phyloP scores from a whole-genome alignment of 2,113 vertebrate genomes.

The Coptodon bakossiorum region DNA sequence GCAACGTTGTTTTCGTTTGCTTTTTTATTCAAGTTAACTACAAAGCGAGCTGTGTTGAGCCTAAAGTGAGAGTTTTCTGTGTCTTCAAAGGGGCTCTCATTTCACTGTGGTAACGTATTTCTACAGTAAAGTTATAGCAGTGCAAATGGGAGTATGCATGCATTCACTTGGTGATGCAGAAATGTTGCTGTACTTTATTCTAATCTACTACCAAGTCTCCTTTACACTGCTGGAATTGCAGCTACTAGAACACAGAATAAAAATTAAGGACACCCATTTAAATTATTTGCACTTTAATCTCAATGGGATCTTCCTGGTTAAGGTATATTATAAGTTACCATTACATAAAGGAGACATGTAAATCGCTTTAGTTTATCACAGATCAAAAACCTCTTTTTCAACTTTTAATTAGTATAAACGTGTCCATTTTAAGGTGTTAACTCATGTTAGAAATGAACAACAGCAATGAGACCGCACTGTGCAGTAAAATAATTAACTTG shows the following conservation, averaged over 20 bases:
- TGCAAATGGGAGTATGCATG: neutral
- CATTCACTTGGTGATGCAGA: neutral
- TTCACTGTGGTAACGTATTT: neutral
- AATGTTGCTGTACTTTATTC: neutral
- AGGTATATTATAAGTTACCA: neutral
- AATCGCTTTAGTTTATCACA: neutral
- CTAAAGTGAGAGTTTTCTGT: neutral
- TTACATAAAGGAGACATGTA: neutral
- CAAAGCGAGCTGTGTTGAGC: neutral
- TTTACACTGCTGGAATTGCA: neutral
- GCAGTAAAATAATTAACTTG: neutral
- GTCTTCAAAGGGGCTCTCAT: neutral
- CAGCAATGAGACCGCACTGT: neutral
- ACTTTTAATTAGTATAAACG: neutral
- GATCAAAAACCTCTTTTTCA: neutral
- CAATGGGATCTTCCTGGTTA: neutral
- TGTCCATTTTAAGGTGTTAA: neutral
- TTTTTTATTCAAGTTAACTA: neutral
- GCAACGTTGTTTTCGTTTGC: neutral
- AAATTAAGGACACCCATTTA: neutral
- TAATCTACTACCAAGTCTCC: neutral
- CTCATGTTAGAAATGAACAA: neutral
- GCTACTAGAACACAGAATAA: neutral
- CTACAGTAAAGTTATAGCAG: neutral
- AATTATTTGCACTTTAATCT: neutral